phyloP scores from a whole-genome alignment of 2,888 invertebrate species.

The Drosophila nigritarsus region DNA sequence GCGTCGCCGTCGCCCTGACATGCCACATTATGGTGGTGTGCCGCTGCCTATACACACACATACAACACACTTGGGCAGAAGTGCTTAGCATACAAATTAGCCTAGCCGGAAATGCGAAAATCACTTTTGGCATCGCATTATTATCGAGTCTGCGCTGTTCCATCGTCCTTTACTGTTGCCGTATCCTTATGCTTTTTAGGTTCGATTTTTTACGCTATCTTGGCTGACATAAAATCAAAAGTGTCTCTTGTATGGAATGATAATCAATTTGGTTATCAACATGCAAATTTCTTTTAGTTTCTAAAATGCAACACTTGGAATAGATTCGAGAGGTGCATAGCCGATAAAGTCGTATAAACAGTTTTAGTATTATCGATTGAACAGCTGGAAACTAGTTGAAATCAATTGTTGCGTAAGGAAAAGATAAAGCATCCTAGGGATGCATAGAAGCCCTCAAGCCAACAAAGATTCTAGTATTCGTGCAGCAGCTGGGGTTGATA shows the following conservation, averaged over 20 bases:
- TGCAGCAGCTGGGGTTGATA: too few species aligned
- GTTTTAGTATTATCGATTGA: neutral
- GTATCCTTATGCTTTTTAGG: conserved; percentile 1
- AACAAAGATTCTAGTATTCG: too few species aligned
- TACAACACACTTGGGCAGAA: conserved; percentile 25
- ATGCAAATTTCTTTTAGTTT: conserved; percentile 49
- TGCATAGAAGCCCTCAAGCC: too few species aligned
- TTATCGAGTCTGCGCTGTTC: conserved; percentile 62
- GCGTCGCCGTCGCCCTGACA: conserved; percentile 26
- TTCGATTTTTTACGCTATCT: conserved; percentile 5
- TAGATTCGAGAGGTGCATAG: neutral
- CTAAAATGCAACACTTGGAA: neutral
- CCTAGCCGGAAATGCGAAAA: conserved; percentile 72
- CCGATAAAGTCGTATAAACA: neutral
- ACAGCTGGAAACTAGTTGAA: neutral
- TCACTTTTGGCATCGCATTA: conserved; percentile 75
- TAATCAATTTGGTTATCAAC: conserved; percentile 60
- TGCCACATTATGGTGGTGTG: conserved; percentile 26
- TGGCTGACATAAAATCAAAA: conserved; percentile 8
- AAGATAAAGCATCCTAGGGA: too few species aligned
- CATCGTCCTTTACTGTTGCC: conserved; percentile 1
- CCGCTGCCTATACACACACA: conserved; percentile 23
- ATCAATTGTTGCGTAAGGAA: too few species aligned
- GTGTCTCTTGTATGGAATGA: conserved; percentile 6
- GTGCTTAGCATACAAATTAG: conserved; percentile 81